A percentile compares a stretch with the other conserved stretches of the same genome.
Conservation (phyloP, 2,797 vertebrate genomes). For the Galaxias olidus region DNA sequence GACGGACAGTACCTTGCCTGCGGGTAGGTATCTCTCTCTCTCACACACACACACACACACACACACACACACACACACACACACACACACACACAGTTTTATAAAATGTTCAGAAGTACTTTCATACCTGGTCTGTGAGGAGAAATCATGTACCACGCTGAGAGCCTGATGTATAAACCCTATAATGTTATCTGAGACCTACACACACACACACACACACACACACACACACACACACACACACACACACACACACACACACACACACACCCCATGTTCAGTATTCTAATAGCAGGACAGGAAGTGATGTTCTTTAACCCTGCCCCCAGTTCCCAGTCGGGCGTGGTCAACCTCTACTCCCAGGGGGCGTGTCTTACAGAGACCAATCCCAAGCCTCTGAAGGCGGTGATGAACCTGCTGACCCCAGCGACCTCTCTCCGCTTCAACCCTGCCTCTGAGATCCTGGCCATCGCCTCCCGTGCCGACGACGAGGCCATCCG, state of each 20-base stretch:
- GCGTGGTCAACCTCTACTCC: conserved; percentile 92
- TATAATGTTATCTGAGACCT: too few relatives aligned
- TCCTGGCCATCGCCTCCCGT: conserved; percentile 86
- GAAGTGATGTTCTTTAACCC: background rate
- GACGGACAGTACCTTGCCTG: conserved; percentile 75
- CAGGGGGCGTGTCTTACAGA: conserved; percentile 83
- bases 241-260: background rate
- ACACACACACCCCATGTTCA: background rate
- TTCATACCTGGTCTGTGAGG: background rate
- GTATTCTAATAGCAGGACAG: too few relatives aligned
- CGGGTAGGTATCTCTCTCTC: conserved; percentile 72
- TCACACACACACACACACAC: background rate
- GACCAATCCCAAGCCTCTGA: conserved; percentile 82
- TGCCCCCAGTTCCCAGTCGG: conserved; percentile 83
- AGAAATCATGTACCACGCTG: too few relatives aligned
- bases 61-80: background rate
- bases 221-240: background rate
- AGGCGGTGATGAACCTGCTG: conserved; percentile 89
- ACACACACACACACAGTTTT: background rate
- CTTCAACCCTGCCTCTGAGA: conserved; percentile 88
- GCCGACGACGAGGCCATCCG: conserved; percentile 82
- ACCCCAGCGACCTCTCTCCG: conserved; percentile 81
- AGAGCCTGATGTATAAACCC: too few relatives aligned
- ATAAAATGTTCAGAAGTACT: too few relatives aligned
- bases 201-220: background rate